Evolutionary conservation across 2,888 invertebrate genomes (phyloP).

Genomic region (Sminthurinus aureus): DNA sequence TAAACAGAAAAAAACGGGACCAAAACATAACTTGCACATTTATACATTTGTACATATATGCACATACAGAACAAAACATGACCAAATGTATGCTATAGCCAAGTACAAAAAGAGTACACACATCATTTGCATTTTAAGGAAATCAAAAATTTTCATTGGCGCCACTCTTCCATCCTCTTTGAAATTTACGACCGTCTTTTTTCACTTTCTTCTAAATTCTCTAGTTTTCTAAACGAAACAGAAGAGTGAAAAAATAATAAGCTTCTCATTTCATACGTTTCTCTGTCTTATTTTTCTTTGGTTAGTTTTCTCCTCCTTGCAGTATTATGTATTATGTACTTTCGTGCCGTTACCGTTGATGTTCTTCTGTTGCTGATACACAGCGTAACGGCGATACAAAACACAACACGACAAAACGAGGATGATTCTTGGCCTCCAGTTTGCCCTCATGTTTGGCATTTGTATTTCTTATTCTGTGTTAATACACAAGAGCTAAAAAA

Average conservation of each 20-base stretch:
- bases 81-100: too few species aligned
- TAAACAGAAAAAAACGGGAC: neutral
- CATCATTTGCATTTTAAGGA: slow-evolving; percentile 53
- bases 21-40: neutral
- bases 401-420: too few species aligned
- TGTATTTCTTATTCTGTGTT: too few species aligned
- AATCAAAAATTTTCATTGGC: slow-evolving; percentile 47
- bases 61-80: too few species aligned
- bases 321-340: too few species aligned
- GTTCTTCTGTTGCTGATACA: too few species aligned
- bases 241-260: slow-evolving; percentile 31
- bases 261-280: slow-evolving; percentile 6
- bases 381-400: too few species aligned
- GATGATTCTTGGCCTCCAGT: too few species aligned
- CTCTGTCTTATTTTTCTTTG: neutral
- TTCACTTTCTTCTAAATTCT: neutral
- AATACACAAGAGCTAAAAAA: too few species aligned
- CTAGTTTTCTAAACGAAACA: neutral
- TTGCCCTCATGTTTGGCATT: too few species aligned
- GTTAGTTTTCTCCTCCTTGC: neutral
- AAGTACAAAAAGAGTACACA: neutral
- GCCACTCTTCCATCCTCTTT: slow-evolving; percentile 40
- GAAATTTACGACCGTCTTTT: slow-evolving; percentile 45
- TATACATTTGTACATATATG: too few species aligned
- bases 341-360: too few species aligned